phyloP scores from a whole-genome alignment of 2,888 invertebrate genomes.

The Fabriciana adippe region DNA sequence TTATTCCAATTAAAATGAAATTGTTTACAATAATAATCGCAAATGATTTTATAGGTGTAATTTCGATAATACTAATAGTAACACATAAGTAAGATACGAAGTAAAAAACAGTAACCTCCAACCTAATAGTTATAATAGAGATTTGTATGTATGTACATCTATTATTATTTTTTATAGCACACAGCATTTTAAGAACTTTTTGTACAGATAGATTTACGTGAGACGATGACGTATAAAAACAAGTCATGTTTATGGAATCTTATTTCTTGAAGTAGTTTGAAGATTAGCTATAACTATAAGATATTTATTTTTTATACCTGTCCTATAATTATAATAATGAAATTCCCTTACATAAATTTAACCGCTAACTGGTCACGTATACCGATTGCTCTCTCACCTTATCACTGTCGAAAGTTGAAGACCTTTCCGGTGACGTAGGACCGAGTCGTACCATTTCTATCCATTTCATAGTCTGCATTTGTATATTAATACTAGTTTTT shows the following conservation, averaged over 20 bases:
- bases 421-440: constrained; percentile 57
- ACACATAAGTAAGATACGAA: not conserved
- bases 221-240: constrained; percentile 10
- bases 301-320: no score
- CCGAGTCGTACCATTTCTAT: constrained; percentile 77
- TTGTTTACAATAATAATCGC: not conserved
- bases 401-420: constrained; percentile 66
- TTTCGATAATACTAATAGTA: not conserved
- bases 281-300: not conserved
- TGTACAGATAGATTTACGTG: constrained; percentile 1
- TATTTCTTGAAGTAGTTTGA: not conserved
- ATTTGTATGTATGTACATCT: constrained; percentile 6
- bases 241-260: not conserved
- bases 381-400: constrained; percentile 60
- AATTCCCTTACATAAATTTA: not conserved
- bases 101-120: not conserved
- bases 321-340: not conserved
- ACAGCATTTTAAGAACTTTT: not conserved
- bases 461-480: constrained; percentile 77
- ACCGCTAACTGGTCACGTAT: constrained; percentile 47
- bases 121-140: not conserved
- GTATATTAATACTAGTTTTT: constrained; percentile 36
- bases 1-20: not conserved
- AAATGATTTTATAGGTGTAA: not conserved
- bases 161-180: no score